Evolutionary conservation across 2,797 vertebrate species (phyloP).

Genomic region (Mallotus villosus): DNA sequence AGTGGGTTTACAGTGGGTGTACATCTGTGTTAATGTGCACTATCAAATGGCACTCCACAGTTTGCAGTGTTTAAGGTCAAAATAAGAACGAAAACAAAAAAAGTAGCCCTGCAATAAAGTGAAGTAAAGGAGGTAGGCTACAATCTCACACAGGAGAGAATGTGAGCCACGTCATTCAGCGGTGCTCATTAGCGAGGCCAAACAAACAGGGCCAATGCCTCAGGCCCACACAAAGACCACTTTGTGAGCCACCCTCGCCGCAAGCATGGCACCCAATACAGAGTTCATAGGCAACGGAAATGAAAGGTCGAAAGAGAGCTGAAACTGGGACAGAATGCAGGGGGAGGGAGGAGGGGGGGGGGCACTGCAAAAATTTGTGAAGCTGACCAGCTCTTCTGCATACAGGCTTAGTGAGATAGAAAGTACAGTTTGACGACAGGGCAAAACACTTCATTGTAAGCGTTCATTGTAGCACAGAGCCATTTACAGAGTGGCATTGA

Average conservation of each 20-base stretch:
- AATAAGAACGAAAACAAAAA: neutral
- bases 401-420: neutral
- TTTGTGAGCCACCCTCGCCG: constrained; percentile 52
- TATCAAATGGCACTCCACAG: too few relatives aligned
- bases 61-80: too few relatives aligned
- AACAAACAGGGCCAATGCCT: constrained; percentile 59
- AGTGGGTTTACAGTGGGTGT: constrained; percentile 26
- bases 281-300: constrained; percentile 64
- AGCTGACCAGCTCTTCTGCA: constrained; percentile 15
- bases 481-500: neutral
- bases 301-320: constrained; percentile 53
- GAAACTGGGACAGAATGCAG: constrained; percentile 32
- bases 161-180: constrained; percentile 49
- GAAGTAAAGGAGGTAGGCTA: neutral
- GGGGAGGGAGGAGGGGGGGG: constrained; percentile 9
- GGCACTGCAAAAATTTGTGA: constrained; percentile 23
- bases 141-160: constrained; percentile 48
- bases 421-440: neutral
- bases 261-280: constrained; percentile 52
- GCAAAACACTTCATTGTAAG: neutral
- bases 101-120: neutral
- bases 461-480: too few relatives aligned
- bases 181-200: constrained; percentile 66
- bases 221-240: constrained; percentile 65
- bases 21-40: neutral